Evolutionary conservation across 2,797 vertebrate species (phyloP).

Genomic region (Artibeus jamaicensis): DNA sequence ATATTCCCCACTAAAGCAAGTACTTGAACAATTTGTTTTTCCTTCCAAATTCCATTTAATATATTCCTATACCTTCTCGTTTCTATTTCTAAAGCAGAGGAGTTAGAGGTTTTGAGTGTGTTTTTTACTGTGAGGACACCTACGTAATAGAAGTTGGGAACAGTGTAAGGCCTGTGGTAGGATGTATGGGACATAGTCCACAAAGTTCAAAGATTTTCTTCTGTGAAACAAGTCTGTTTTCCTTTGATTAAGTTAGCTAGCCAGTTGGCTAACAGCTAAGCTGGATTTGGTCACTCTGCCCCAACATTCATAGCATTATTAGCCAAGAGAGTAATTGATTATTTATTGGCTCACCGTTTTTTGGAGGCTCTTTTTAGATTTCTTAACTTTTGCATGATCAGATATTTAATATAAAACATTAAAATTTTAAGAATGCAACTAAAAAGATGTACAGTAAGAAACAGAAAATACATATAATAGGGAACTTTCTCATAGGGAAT

Average conservation of each 20-base stretch:
- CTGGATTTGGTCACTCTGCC: not conserved
- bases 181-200: not conserved
- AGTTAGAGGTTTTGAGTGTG: not conserved
- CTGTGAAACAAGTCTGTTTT: slow-evolving; percentile 38
- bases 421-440: slow-evolving; percentile 38
- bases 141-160: not conserved
- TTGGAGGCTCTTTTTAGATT: slow-evolving; percentile 43
- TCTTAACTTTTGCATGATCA: slow-evolving; percentile 53
- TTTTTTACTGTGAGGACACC: not conserved
- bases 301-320: not conserved
- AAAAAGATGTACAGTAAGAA: slow-evolving; percentile 37
- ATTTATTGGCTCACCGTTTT: slow-evolving; percentile 41
- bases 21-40: not conserved
- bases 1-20: not conserved
- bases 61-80: not conserved
- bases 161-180: not conserved
- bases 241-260: not conserved
- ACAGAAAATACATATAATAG: not conserved
- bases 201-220: slow-evolving; percentile 26
- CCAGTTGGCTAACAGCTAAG: not conserved
- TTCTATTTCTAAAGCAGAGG: slow-evolving; percentile 2
- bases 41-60: not conserved
- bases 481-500: not conserved
- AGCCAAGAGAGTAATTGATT: not conserved
- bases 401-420: slow-evolving; percentile 61